Evolutionary conservation across 2,113 vertebrate species (phyloP).

Genomic region (Aldabrachelys gigantea): DNA sequence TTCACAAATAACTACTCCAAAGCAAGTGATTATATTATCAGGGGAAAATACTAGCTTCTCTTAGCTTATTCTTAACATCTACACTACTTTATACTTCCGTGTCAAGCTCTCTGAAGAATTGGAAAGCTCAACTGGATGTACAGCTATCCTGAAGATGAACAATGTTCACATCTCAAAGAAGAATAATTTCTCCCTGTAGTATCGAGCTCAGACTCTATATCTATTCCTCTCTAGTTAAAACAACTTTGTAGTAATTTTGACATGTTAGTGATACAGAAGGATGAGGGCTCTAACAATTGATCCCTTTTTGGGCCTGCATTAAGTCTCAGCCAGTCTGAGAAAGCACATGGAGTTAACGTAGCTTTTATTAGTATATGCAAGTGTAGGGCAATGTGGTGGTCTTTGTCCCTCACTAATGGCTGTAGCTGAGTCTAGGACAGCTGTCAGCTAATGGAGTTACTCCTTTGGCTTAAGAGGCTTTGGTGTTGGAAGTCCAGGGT

Average conservation of each 20-base stretch:
- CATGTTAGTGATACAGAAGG: not conserved
- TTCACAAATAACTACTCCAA: not conserved
- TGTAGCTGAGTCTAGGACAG: not conserved
- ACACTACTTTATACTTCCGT: not conserved
- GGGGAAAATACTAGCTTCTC: not conserved
- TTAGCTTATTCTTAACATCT: not conserved
- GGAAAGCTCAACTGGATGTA: not conserved
- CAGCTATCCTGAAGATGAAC: not conserved
- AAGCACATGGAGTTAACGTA: not conserved
- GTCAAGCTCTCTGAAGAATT: not conserved
- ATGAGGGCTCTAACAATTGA: not conserved
- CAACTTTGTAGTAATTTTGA: not conserved
- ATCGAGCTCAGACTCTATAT: not conserved
- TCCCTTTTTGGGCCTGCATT: not conserved
- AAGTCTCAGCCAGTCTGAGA: not conserved
- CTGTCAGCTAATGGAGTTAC: not conserved
- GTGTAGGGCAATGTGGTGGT: not conserved
- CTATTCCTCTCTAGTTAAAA: not conserved
- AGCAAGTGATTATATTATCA: not conserved
- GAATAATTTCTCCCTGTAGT: not conserved
- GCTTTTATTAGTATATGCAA: not conserved
- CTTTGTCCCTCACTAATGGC: not conserved
- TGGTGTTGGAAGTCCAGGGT: not conserved
- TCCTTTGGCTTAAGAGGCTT: not conserved
- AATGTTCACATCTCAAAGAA: not conserved